Evolutionary conservation across 35 echinoderm and acorn worm genomes (phyloP), one percentile per base, ranked within the genome.

Genomic region (Lytechinus pictus): DNA sequence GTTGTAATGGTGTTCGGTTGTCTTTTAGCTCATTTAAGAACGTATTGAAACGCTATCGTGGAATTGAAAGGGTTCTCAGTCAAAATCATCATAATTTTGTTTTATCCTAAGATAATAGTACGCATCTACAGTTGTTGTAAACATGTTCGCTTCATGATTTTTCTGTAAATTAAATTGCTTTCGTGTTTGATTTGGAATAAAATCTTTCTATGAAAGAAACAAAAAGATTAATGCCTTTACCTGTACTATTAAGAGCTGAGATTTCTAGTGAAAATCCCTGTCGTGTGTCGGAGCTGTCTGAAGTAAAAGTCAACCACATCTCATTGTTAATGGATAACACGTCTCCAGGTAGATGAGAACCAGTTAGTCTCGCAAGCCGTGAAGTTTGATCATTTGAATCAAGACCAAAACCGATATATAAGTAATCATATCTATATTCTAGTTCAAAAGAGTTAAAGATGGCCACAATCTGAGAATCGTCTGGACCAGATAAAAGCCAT

Each of bases 261-360:
- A 66, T 66, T 54, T 92, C 52, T 52, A 92, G 4, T 0, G 27
- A 92, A 53, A 92, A 92, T 92, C 91, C 91, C 55, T 8, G 14
- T 9, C n/a, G 21, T 10, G 14, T 1, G 29, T 21, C 13, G 27
- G 52, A 55, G 9, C n/a, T 0, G 55, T 93, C 92, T 13, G 92
- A 93, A 27, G 92, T 57, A 54, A 93, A 93, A 27, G 55, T 54
- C 9, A 93, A 54, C 53, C 52, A 93, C 92, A 93, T 93, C 53
- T 93, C 91, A 57, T 93, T 53, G 91, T 27, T 54, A 54, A 27
- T 27, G 24, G 91, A 93, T 10, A 93, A 14, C 52, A 93, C 91
- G 8, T 93, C 54, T 5, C 19, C 52, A 5, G 91, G 91, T 21
- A 93, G 54, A 57, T 8, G 7, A 57, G 0, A 27, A 53, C 91